These are phyloP conservation scores for Linurgus olivaceus DNA, from an alignment of 2,797 vertebrate genomes.

Conservation along the genomic window DNA sequence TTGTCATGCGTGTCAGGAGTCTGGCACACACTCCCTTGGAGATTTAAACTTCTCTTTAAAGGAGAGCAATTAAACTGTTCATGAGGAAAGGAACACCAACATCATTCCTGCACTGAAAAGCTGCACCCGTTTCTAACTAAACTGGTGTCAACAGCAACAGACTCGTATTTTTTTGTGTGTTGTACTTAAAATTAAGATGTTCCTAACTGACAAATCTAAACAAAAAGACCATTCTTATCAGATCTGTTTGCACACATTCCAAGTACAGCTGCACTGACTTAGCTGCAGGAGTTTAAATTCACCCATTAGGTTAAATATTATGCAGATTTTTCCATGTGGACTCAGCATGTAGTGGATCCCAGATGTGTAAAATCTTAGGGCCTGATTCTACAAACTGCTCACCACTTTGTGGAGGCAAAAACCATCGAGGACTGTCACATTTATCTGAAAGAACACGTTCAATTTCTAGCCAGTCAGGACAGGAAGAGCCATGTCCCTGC, in stretches of 20 bases:
- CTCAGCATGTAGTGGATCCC: background rate
- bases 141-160: background rate
- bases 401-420: background rate
- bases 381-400: background rate
- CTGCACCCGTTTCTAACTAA: background rate
- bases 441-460: background rate
- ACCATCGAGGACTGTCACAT: background rate
- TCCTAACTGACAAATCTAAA: background rate
- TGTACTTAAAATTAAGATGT: constrained; percentile 3
- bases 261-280: background rate
- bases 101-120: background rate
- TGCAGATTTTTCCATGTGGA: background rate
- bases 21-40: constrained; percentile 46
- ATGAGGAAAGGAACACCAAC: background rate
- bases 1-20: constrained; percentile 57
- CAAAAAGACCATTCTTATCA: constrained; percentile 5
- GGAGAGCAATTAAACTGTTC: constrained; percentile 20
- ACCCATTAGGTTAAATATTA: background rate
- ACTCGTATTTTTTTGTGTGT: background rate
- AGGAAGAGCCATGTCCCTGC: background rate
- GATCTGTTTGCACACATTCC: background rate
- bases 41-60: constrained; percentile 58
- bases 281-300: background rate
- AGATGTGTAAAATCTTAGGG: background rate
- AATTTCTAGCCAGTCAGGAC: background rate